A percentile compares a stretch with the other conserved stretches of the same genome.
Conservation (phyloP, 2,797 vertebrate species). For the Malurus splendens region DNA sequence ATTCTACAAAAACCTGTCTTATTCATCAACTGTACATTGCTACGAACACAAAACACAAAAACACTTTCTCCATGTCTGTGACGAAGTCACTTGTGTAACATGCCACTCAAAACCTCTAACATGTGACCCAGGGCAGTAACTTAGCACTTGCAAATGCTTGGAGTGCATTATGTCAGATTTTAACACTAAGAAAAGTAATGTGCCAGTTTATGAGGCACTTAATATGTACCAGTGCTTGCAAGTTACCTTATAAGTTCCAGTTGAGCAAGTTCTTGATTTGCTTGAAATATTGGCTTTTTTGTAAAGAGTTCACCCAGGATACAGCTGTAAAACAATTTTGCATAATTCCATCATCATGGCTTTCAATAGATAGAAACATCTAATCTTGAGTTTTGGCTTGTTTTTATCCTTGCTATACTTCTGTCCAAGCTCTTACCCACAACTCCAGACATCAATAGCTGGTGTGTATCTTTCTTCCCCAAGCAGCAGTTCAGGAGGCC, state of each 20-base stretch:
- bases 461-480: constrained; percentile 81
- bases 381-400: background rate
- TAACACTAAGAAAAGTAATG: background rate
- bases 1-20: background rate
- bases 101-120: background rate
- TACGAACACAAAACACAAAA: background rate
- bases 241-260: constrained; percentile 81
- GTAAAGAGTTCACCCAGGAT: constrained; percentile 83
- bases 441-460: constrained; percentile 83
- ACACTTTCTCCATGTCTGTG: background rate
- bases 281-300: constrained; percentile 84
- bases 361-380: background rate
- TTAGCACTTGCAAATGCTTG: background rate
- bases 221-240: background rate
- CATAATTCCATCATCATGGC: background rate
- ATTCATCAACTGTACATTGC: background rate
- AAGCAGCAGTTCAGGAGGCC: constrained; percentile 77
- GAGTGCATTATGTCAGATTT: background rate
- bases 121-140: background rate
- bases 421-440: constrained; percentile 71
- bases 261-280: constrained; percentile 83
- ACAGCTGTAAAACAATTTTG: constrained; percentile 67
- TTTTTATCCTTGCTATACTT: background rate
- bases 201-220: background rate
- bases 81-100: background rate